These are phyloP conservation scores for Scomber scombrus DNA, from an alignment of 2,113 vertebrate genomes.

Conservation along the genomic window DNA sequence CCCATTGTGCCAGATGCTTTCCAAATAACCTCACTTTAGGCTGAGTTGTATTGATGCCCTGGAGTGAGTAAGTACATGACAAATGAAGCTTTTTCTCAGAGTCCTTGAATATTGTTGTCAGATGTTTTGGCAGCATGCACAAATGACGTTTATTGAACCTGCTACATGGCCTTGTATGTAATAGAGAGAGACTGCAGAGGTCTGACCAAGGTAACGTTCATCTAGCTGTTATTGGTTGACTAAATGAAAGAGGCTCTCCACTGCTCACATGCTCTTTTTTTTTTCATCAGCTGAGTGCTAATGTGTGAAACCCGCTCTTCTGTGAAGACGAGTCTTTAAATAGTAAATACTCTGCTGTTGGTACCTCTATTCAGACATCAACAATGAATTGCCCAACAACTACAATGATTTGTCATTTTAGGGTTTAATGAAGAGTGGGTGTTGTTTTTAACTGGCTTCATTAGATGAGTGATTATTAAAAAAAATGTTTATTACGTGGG, in stretches of 20 bases:
- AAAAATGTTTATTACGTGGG: too few species aligned
- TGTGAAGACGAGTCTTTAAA: neutral
- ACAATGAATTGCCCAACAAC: neutral
- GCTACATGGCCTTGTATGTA: conserved; percentile 9
- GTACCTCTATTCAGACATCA: neutral
- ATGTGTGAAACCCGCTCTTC: neutral
- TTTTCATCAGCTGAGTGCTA: neutral
- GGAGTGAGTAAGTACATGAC: neutral
- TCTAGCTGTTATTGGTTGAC: neutral
- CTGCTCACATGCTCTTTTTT: conserved; percentile 1
- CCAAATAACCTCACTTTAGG: neutral
- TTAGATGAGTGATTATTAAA: neutral
- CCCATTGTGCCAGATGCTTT: neutral
- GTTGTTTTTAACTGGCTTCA: neutral
- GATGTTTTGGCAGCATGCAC: neutral
- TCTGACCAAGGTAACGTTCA: neutral
- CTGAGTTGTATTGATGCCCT: neutral
- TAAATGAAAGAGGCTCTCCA: conserved; percentile 18
- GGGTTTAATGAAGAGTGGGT: neutral
- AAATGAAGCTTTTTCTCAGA: neutral
- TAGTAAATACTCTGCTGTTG: neutral
- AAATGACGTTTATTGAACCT: neutral
- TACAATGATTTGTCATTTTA: neutral
- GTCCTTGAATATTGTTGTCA: conserved; percentile 13
- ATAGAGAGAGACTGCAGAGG: neutral